Evolutionary conservation across 1,140 invertebrate species (phyloP), one percentile per base, ranked within the genome.

Genomic region (Oncopodura yosiiana): DNA sequence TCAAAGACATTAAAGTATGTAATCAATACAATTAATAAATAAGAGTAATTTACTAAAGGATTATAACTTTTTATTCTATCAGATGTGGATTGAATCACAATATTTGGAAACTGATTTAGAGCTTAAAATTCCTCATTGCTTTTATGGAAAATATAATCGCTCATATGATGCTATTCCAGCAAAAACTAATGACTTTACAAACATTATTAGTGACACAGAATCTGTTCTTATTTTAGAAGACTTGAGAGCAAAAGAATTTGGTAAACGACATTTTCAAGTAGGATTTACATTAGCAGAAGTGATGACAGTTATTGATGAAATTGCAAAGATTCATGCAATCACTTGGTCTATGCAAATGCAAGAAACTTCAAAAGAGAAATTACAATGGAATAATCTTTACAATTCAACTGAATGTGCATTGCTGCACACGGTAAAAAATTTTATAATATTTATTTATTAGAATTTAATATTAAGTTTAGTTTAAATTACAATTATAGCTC

Each of bases 291-390:
- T 81, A 12, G 72, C 76, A 14, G 77, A 85, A 61, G 75, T 78
- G 1, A 70, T 72, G 52, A 74, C 81, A 0, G 84, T 83, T 0
- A 69, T 86, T 2, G 74, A 74, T 34, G 78, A 83, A 1, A 78
- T 85, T 3, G 82, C 83, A 0, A 69, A 76, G 54, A 70, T 87
- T 1, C 85, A 87, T 66, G 82, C 81, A 0, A 69, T 84, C 0
- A 82, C 82, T 14, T 61, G 50, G 49, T 24, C 34, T 4, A 52
- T 58, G 34, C 30, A 34, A 34, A n/a, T n/a, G 8, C 16, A 50
- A 27, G 24, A 57, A 39, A 41, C 21, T 2, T 23, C 30, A 18
- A 16, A 30, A 16, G 9, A n/a, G n/a, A n/a, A n/a, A n/a, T n/a
- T n/a, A 12, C 27, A 32, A 11, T 46, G 44, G 44, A 30, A 46